Base-by-base conservation (phyloP, 2,888 invertebrate species). In the Sceliomorpha sp. region DNA sequence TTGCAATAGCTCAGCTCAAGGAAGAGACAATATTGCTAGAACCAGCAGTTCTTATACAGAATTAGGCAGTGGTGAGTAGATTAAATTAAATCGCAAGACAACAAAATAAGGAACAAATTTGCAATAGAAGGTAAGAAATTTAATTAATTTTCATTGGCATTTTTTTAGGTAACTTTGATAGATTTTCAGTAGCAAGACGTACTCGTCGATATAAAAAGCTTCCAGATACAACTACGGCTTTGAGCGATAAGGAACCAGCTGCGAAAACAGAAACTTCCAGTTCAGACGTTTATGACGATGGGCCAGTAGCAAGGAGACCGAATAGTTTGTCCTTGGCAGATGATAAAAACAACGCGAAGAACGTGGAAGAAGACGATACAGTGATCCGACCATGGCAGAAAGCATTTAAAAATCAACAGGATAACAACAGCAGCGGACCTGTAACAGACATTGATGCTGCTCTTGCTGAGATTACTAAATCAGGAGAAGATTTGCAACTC, bases 171-270 rank as follows among this genome's bases (percentile, higher is more conserved):
- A 94, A 95, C 76, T 97, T 97, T 73, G 96, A 97, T 83, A 90
- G 97, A 74, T 95, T 94, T 81, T 95, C 96, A 0, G 92, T 94
- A 1, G 92, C 95, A 0, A 90, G 97, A 74, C 90, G 96, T 74
- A 97, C 96, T 0, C 91, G 96, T 62, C 90, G 96, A 32, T 96
- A 95, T 78, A 95, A 95, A 59, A 90, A 90, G 68, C 85, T 80
- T 2, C 88, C 88, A 10, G 90, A 90, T 27, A 69, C 83, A 2
- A 55, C 60, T 9, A 42, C 36, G 0, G 13, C n/a, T 5, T 1
- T 4, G 8, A 2, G 10, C 1, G 67, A 69, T n/a, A 68, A 72
- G 20, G 68, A 69, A 15, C 1, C 32, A 1, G 8, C 9, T 1
- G 1, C 26, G 1, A 66, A 70, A 24, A 50, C 63, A 13, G 73